These are phyloP conservation scores for Agrilus cyanescens DNA, from an alignment of 2,888 invertebrate genomes.

Conservation along the genomic window DNA sequence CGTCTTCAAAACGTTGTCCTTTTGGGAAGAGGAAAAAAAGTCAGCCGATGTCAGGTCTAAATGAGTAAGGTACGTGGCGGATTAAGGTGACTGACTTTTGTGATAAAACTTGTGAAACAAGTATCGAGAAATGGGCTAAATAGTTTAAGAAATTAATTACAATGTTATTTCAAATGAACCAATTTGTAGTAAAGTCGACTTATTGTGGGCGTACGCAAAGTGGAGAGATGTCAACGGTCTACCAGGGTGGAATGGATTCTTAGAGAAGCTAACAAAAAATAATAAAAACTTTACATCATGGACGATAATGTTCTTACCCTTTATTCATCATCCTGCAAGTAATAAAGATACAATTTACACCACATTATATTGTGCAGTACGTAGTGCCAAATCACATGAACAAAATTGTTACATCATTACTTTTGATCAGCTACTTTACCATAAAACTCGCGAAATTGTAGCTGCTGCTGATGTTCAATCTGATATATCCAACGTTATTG, in stretches of 20 bases:
- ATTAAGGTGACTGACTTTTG: too few relatives aligned
- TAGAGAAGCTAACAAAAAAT: constrained; percentile 9
- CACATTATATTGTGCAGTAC: constrained; percentile 11
- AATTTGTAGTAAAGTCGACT: too few relatives aligned
- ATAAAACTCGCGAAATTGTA: too few relatives aligned
- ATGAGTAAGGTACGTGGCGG: too few relatives aligned
- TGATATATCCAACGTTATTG: not conserved
- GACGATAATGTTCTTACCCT: constrained; percentile 7
- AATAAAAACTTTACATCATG: constrained; percentile 5
- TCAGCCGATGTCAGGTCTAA: too few relatives aligned
- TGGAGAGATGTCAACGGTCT: constrained; percentile 12
- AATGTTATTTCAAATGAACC: too few relatives aligned
- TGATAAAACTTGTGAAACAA: too few relatives aligned
- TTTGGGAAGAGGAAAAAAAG: too few relatives aligned
- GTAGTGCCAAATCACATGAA: constrained; percentile 8
- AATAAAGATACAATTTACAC: constrained; percentile 10
- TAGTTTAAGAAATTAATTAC: too few relatives aligned
- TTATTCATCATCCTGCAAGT: constrained; percentile 11
- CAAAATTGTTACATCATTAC: constrained; percentile 17
- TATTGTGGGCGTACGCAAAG: constrained; percentile 22
- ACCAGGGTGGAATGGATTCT: constrained; percentile 23
- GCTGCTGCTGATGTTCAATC: too few relatives aligned
- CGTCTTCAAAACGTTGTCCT: too few relatives aligned
- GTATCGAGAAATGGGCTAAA: too few relatives aligned
- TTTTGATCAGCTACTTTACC: constrained; percentile 18